Evolutionary conservation across 1,140 invertebrate species (phyloP).

Genomic region (Sesamia nonagrioides): DNA sequence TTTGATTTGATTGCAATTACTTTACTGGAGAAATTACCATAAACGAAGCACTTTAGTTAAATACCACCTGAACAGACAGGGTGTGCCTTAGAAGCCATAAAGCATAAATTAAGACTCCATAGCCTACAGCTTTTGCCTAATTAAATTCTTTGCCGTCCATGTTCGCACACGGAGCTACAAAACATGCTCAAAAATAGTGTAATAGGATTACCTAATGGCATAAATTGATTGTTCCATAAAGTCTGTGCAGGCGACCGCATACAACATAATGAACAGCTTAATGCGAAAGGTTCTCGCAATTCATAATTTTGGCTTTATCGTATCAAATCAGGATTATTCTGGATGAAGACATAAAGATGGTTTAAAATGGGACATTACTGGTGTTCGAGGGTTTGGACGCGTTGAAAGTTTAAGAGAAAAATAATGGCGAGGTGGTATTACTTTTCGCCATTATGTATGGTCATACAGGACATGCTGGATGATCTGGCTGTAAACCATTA

Average conservation of each 20-base stretch:
- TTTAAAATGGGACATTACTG: background rate
- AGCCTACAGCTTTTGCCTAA: slow-evolving; percentile 24
- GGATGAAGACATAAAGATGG: slow-evolving; percentile 1
- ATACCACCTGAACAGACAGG: slow-evolving; percentile 5
- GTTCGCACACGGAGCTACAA: background rate
- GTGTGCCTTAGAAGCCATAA: slow-evolving; percentile 27
- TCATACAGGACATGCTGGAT: background rate
- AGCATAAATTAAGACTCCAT: slow-evolving; percentile 3
- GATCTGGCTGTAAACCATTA: too few relatives aligned
- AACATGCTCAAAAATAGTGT: slow-evolving; percentile 21
- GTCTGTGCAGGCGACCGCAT: background rate
- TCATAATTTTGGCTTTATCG: background rate
- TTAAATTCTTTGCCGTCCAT: slow-evolving; percentile 21
- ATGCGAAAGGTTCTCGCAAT: slow-evolving; percentile 19
- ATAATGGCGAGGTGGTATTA: background rate
- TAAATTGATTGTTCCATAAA: background rate
- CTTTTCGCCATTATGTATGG: background rate
- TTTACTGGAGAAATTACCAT: background rate
- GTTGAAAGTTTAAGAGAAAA: background rate
- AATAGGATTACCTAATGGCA: background rate
- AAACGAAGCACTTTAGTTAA: slow-evolving; percentile 9
- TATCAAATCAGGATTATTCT: slow-evolving; percentile 19
- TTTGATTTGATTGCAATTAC: background rate
- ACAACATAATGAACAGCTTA: slow-evolving; percentile 29
- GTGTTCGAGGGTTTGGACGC: background rate